A percentile compares a stretch with the other conserved stretches of the same genome.
These are phyloP conservation scores for Pheosia tremula DNA, from an alignment of 2,888 invertebrate genomes.

Conservation along the genomic window DNA sequence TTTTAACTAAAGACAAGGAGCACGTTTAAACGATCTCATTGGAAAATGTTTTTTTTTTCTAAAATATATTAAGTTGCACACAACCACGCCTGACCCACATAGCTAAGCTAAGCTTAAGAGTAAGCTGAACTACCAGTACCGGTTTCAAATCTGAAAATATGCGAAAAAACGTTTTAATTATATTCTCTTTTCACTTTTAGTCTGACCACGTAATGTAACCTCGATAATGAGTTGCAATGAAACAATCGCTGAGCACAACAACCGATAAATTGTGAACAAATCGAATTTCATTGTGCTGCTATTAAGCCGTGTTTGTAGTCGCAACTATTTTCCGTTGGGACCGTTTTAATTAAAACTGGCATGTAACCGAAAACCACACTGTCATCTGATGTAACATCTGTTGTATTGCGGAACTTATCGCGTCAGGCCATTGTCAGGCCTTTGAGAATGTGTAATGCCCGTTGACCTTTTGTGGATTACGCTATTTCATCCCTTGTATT, in stretches of 20 bases:
- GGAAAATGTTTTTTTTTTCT: too few relatives aligned
- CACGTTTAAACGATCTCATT: too few relatives aligned
- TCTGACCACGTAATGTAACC: too few relatives aligned
- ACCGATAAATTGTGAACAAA: conserved; percentile 34
- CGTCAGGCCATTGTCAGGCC: conserved; percentile 5
- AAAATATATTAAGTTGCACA: too few relatives aligned
- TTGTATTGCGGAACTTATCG: conserved; percentile 1
- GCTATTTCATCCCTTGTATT: conserved; percentile 1
- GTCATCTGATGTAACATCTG: conserved; percentile 7
- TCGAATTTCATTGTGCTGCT: conserved; percentile 35
- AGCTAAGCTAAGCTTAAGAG: too few relatives aligned
- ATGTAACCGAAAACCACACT: conserved; percentile 22
- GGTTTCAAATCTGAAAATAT: too few relatives aligned
- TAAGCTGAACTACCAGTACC: too few relatives aligned
- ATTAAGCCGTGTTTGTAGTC: conserved; percentile 35
- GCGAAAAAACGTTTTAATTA: too few relatives aligned
- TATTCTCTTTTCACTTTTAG: too few relatives aligned
- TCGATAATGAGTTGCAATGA: conserved; percentile 38
- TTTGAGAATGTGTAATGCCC: conserved; percentile 3
- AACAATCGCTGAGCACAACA: conserved; percentile 33
- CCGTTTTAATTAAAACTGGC: conserved; percentile 32
- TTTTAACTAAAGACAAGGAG: too few relatives aligned
- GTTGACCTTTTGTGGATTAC: conserved; percentile 8
- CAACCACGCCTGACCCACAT: too few relatives aligned
- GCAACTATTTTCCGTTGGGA: conserved; percentile 33